phyloP scores from a whole-genome alignment of 2,888 invertebrate genomes.

The Mimumesa dahlbomi region DNA sequence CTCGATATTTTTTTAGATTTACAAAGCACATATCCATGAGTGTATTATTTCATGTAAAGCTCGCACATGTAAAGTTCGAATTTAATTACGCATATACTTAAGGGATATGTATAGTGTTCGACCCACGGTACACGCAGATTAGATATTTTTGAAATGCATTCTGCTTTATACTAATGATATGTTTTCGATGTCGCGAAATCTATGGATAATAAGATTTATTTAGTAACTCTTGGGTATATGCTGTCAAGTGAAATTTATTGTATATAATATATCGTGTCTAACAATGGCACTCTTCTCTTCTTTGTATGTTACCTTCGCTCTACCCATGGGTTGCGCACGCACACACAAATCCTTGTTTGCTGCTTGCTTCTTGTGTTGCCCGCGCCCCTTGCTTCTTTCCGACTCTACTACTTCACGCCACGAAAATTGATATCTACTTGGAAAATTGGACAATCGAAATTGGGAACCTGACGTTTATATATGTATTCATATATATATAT shows the following conservation, averaged over 20 bases:
- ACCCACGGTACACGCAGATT: not conserved
- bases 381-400: slow-evolving; percentile 74
- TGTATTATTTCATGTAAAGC: slow-evolving; percentile 32
- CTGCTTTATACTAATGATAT: too few relatives aligned
- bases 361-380: slow-evolving; percentile 75
- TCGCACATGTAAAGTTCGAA: slow-evolving; percentile 41
- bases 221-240: slow-evolving; percentile 57
- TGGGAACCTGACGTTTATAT: slow-evolving; percentile 54
- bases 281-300: slow-evolving; percentile 75
- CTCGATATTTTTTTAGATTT: slow-evolving; percentile 26
- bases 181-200: too few relatives aligned
- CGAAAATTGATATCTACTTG: slow-evolving; percentile 71
- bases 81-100: slow-evolving; percentile 51
- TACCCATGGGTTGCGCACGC: slow-evolving; percentile 74
- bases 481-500: slow-evolving; percentile 33
- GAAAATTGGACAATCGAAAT: slow-evolving; percentile 69
- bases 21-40: slow-evolving; percentile 5
- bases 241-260: slow-evolving; percentile 33
- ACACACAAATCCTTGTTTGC: slow-evolving; percentile 76
- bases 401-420: slow-evolving; percentile 67
- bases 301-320: slow-evolving; percentile 77
- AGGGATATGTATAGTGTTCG: slow-evolving; percentile 31
- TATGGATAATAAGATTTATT: too few relatives aligned
- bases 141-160: too few relatives aligned
- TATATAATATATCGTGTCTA: slow-evolving; percentile 69